Conservation (phyloP, 2,113 vertebrate species). For the Genyomyrus donnyi region DNA sequence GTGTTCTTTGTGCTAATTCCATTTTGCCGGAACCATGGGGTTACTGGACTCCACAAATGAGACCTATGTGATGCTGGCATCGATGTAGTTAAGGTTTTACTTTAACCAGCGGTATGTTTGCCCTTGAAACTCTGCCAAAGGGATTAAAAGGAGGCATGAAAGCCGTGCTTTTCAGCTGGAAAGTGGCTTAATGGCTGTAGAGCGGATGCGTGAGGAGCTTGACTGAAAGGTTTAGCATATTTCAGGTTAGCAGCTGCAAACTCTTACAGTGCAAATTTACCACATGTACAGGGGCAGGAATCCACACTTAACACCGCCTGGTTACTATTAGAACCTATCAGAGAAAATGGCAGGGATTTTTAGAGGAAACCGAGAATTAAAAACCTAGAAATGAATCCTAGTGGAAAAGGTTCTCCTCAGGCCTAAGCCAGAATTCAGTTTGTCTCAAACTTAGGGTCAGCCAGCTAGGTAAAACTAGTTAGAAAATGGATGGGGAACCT, state of each 20-base stretch:
- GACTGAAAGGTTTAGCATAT: constrained; percentile 13
- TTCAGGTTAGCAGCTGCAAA: neutral
- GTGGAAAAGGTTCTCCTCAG: neutral
- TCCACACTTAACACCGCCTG: neutral
- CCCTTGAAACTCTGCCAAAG: neutral
- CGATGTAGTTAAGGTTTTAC: neutral
- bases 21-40: neutral
- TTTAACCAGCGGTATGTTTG: neutral
- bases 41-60: neutral
- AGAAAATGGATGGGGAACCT: too few relatives aligned
- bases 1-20: neutral
- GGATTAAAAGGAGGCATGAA: constrained; percentile 12
- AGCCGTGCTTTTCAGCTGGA: constrained; percentile 3
- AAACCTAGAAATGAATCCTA: neutral
- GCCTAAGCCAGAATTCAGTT: neutral
- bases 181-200: constrained; percentile 17
- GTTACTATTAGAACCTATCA: neutral
- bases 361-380: neutral
- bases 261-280: neutral
- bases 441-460: neutral
- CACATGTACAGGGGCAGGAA: neutral
- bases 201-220: neutral
- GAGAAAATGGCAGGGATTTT: neutral
- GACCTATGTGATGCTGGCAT: neutral
- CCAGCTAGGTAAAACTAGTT: neutral